These are phyloP conservation scores for Ficedula albicollis DNA, from an alignment of 2,797 vertebrate species.

Conservation along the genomic window DNA sequence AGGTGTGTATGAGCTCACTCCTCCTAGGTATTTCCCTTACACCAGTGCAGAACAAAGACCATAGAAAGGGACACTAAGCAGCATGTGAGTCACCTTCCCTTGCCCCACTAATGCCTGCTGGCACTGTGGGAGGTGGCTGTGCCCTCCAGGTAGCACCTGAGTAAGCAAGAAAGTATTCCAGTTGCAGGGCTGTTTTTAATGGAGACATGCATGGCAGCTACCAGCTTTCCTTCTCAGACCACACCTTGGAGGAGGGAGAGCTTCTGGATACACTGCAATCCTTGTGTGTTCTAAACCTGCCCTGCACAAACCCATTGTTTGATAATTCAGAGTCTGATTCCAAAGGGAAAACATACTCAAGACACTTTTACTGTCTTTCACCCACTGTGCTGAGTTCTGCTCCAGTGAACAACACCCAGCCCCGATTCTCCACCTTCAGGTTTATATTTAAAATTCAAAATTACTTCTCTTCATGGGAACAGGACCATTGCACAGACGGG, in stretches of 20 bases:
- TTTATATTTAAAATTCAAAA: neutral
- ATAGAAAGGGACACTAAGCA: neutral
- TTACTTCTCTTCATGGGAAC: neutral
- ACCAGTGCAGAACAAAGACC: neutral
- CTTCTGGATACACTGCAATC: neutral
- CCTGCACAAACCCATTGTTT: neutral
- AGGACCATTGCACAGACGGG: neutral
- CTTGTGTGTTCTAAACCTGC: neutral
- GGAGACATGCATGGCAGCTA: accelerated
- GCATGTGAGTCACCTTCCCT: neutral
- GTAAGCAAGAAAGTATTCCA: neutral
- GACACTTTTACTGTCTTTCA: neutral
- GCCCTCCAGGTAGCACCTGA: neutral
- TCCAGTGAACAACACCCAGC: neutral
- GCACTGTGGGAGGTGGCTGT: neutral
- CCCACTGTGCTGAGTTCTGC: neutral
- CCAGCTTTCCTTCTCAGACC: neutral
- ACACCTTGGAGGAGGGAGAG: accelerated
- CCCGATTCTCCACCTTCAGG: neutral
- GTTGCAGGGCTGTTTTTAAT: neutral
- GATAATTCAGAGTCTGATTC: neutral
- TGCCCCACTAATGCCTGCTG: neutral
- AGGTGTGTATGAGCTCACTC: neutral
- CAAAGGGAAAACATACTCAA: neutral
- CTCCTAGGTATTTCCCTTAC: neutral